Base-by-base conservation (phyloP, 2,113 vertebrate species). In the Turnix velox region DNA sequence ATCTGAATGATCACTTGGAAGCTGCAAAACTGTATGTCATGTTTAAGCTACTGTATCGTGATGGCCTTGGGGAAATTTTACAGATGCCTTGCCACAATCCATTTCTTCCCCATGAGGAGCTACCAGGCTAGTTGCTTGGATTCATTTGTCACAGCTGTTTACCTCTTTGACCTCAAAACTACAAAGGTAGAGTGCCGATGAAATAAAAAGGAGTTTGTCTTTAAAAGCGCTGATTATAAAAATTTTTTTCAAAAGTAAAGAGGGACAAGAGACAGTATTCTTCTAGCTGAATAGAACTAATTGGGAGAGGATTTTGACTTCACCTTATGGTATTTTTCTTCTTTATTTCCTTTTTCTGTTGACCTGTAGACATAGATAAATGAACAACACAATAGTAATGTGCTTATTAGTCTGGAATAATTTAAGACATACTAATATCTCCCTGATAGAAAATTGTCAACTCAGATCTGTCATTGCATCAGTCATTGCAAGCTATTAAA, bases 1-100 rank as follows among this genome's bases (percentile, higher is more conserved):
- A 93, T 87, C 57, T 59, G 81, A 94, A 78, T 40, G 74, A 89
- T 89, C 51, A 52, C 45, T 88, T 75, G 51, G 45, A 61, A 59
- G n/a, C 58, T 77, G 69, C 43, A 72, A 68, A 58, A 51, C 51
- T 71, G 13, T 61, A 17, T 52, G 68, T 68, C 37, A 58, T 86
- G 79, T 94, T 85, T 51, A 84, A 80, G 61, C 61, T 86, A 51
- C 71, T 37, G 7, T 80, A 84, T 73, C 86, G 42, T 2, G 3
- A 67, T 87, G 55, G 84, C 92, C 93, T 93, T 24, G 77, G 93
- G 83, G 74, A 90, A 96, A 89, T 88, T 90, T 79, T 94, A 62
- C 94, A 95, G 93, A 92, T 84, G 91, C 73, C 88, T 90, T 96
- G 94, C 92, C 92, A 93, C 78, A 94, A 96, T 82, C 73, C 55